These are phyloP conservation scores for Percopsis omiscomaycus DNA, from an alignment of 2,797 vertebrate genomes.

Conservation along the genomic window DNA sequence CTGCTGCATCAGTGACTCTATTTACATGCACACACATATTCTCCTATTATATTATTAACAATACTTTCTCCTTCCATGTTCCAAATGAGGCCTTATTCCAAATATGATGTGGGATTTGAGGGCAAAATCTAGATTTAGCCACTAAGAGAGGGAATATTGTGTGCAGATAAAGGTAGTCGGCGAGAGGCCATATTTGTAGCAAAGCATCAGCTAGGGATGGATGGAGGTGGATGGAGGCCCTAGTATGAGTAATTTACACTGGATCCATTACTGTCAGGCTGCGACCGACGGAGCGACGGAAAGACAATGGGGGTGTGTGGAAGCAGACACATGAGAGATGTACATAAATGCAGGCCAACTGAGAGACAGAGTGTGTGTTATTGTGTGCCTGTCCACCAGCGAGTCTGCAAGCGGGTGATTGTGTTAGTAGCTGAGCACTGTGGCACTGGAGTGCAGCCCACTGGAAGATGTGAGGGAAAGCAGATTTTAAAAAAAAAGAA, in stretches of 20 bases:
- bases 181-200: conserved; percentile 20
- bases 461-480: conserved; percentile 62
- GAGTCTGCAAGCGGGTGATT: conserved; percentile 54
- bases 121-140: too few relatives aligned
- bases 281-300: not conserved
- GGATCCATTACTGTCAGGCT: not conserved
- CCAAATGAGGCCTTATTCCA: too few relatives aligned
- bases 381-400: conserved; percentile 16
- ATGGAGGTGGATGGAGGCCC: conserved; percentile 11
- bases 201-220: conserved; percentile 13
- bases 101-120: too few relatives aligned
- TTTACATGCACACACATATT: too few relatives aligned
- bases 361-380: conserved; percentile 6
- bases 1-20: not conserved
- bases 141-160: too few relatives aligned
- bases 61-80: too few relatives aligned
- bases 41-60: too few relatives aligned
- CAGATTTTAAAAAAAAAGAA: conserved; percentile 43
- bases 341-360: not conserved
- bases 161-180: not conserved
- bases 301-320: not conserved
- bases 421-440: conserved; percentile 49
- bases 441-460: conserved; percentile 50
- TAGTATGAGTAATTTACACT: conserved; percentile 4
- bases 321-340: not conserved